A percentile compares a stretch with the other conserved stretches of the same genome.
Evolutionary conservation across 2,797 vertebrate species (phyloP).

Genomic region (Coilia nasus): DNA sequence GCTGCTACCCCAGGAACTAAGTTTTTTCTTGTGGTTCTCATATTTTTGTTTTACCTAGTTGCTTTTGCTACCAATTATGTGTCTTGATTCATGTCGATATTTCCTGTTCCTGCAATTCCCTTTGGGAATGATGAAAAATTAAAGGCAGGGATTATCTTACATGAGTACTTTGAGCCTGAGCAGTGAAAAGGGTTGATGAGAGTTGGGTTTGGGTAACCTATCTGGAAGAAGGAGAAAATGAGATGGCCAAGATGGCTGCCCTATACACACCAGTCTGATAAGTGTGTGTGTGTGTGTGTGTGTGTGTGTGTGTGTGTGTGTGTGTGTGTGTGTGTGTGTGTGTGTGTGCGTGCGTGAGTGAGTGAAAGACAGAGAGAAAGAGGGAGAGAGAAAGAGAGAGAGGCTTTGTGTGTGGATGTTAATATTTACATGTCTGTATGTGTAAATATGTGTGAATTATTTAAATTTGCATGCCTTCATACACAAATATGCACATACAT

Average conservation of each 20-base stretch:
- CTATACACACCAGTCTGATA: slow-evolving; percentile 46
- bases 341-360: neutral
- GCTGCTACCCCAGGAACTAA: neutral
- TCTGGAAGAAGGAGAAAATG: slow-evolving; percentile 60
- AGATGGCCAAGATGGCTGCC: slow-evolving; percentile 67
- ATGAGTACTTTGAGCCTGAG: slow-evolving; percentile 55
- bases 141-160: slow-evolving; percentile 66
- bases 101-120: slow-evolving; percentile 68
- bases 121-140: slow-evolving; percentile 74
- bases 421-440: neutral
- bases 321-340: slow-evolving; percentile 28
- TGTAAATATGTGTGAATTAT: neutral
- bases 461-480: neutral
- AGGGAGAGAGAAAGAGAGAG: neutral
- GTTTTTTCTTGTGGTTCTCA: neutral
- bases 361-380: neutral
- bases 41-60: slow-evolving; percentile 15
- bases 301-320: slow-evolving; percentile 36
- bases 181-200: slow-evolving; percentile 63
- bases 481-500: no score
- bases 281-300: neutral
- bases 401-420: neutral
- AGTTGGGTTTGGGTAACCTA: slow-evolving; percentile 64
- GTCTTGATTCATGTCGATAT: slow-evolving; percentile 45
- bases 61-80: neutral